Conservation (phyloP, 2,113 vertebrate genomes). For the Paradisaea rubra region DNA sequence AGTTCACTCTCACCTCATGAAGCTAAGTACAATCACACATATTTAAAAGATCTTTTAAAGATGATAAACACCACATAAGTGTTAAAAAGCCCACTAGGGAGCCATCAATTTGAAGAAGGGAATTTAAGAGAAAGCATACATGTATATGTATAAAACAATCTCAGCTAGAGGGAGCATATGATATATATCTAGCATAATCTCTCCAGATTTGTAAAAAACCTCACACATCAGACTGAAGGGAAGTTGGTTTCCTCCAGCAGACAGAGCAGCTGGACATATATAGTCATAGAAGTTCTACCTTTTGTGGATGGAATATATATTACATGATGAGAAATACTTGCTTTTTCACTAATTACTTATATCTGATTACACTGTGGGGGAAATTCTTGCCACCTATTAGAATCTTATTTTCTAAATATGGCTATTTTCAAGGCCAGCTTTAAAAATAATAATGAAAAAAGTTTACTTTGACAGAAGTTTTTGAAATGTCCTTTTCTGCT, state of each 20-base stretch:
- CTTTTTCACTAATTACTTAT: neutral
- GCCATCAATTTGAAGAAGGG: constrained; percentile 45
- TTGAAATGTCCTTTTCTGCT: constrained; percentile 55
- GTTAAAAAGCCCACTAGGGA: constrained; percentile 44
- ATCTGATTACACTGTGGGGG: neutral
- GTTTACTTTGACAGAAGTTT: neutral
- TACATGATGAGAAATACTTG: neutral
- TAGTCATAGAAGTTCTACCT: neutral
- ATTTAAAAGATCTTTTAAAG: constrained; percentile 45
- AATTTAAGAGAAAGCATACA: constrained; percentile 33
- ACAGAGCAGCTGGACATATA: neutral
- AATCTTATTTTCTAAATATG: neutral
- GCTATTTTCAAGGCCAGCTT: neutral
- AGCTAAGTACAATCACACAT: constrained; percentile 24
- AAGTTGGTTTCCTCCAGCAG: constrained; percentile 9
- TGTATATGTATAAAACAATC: neutral
- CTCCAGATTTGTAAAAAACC: constrained; percentile 17
- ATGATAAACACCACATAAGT: constrained; percentile 49
- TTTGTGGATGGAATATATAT: neutral
- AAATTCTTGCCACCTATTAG: neutral
- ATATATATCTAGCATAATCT: constrained; percentile 32
- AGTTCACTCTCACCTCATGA: constrained; percentile 31
- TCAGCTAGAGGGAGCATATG: constrained; percentile 37
- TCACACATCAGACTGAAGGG: neutral
- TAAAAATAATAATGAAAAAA: neutral